Conservation (phyloP, 92 coral and sea anemone species). For the Porites divaricata region DNA sequence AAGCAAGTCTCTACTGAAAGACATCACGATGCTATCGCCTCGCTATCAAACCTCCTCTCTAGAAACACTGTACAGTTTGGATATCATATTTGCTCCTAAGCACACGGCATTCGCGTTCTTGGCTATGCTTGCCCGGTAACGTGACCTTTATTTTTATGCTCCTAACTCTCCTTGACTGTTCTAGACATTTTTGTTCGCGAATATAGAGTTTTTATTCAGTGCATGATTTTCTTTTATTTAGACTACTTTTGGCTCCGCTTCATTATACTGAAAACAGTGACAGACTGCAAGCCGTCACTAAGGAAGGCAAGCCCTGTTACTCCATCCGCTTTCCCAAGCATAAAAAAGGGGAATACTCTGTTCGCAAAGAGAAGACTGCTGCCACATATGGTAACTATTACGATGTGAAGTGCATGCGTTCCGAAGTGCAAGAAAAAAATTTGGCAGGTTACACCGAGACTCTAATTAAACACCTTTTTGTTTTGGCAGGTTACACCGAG, state of each 20-base stretch:
- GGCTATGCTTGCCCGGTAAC: conserved; percentile 44
- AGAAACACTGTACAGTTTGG: conserved; percentile 50
- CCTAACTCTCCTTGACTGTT: no score
- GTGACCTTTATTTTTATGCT: neutral
- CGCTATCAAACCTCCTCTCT: conserved; percentile 44
- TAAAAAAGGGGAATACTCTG: conserved; percentile 27
- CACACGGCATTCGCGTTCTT: conserved; percentile 41
- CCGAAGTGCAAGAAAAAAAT: no score
- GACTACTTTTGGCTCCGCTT: conserved; percentile 38
- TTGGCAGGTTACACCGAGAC: conserved; percentile 4
- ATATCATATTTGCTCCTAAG: conserved; percentile 44
- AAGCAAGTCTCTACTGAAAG: conserved; percentile 31
- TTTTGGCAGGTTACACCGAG: no score
- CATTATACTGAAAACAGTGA: conserved; percentile 47
- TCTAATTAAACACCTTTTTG: no score
- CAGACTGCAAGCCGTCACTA: conserved; percentile 26
- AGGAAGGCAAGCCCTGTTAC: conserved; percentile 32
- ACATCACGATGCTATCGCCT: conserved; percentile 31
- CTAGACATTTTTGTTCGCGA: no score
- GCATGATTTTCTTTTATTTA: neutral
- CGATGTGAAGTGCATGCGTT: neutral
- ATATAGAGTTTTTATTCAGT: no score
- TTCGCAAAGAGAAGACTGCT: conserved; percentile 5
- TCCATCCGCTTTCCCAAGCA: conserved; percentile 16
- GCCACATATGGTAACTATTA: conserved; percentile 5